Evolutionary conservation across 1,140 invertebrate genomes (phyloP).

Genomic region (Palaemon carinicauda): DNA sequence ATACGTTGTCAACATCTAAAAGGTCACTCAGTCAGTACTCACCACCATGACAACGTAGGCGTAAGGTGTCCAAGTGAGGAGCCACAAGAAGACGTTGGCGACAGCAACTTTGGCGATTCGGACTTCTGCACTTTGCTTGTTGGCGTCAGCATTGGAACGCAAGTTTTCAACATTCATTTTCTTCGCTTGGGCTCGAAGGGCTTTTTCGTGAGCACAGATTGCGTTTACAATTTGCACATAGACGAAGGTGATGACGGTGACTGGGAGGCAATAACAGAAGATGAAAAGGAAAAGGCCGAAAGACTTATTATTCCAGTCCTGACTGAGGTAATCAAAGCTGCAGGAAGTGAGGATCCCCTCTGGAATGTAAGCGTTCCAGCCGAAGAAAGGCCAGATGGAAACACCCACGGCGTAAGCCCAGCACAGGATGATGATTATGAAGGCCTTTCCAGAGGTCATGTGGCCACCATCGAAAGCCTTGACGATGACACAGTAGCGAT

Average conservation of each 20-base stretch:
- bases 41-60: slow-evolving; percentile 63
- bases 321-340: slow-evolving; percentile 61
- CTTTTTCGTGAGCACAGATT: slow-evolving; percentile 66
- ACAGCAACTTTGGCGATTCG: slow-evolving; percentile 65
- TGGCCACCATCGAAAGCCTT: slow-evolving; percentile 60
- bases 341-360: slow-evolving; percentile 61
- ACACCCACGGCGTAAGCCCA: slow-evolving; percentile 60
- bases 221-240: slow-evolving; percentile 67
- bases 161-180: slow-evolving; percentile 65
- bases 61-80: slow-evolving; percentile 65
- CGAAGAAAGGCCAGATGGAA: slow-evolving; percentile 60
- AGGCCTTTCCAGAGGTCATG: slow-evolving; percentile 59
- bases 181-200: slow-evolving; percentile 66
- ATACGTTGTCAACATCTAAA: neutral
- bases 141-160: slow-evolving; percentile 60
- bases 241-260: slow-evolving; percentile 62
- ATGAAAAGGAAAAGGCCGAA: slow-evolving; percentile 59
- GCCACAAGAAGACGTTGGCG: slow-evolving; percentile 64
- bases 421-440: slow-evolving; percentile 58
- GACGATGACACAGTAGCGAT: slow-evolving; percentile 63
- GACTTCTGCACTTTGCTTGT: slow-evolving; percentile 59
- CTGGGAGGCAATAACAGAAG: slow-evolving; percentile 57
- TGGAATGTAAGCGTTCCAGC: slow-evolving; percentile 61
- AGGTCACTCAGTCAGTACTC: slow-evolving; percentile 60
- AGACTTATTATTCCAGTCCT: slow-evolving; percentile 14